Base-by-base conservation (phyloP, 2,888 invertebrate species). In the Coelopa pilipes region DNA sequence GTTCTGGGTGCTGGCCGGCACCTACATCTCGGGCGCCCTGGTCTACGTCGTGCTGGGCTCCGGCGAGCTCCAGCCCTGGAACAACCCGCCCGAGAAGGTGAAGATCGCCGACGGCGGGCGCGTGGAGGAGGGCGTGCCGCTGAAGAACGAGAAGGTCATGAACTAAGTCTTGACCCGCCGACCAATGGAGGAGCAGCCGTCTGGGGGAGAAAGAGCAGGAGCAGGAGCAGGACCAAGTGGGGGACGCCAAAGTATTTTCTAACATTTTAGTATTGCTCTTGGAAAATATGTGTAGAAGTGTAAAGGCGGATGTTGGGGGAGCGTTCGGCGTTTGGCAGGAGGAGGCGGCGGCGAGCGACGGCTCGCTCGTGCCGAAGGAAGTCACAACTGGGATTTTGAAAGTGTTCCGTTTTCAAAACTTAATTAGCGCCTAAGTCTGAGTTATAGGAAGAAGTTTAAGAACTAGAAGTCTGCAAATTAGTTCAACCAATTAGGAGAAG, bases 1-100 rank as follows among this genome's bases (percentile, higher is more conserved):
- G 0, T 96, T 96, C 87, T 93, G 93, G 90, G 93, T 95, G 67
- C 87, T 96, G 19, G 92, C 93, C 0, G 90, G 87, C 2, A 92
- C 93, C 0, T 96, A 96, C 85, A 86, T 91, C 0, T 82, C 89
- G 0, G 95, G 94, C 0, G 92, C 93, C 0, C 19, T 86, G 17
- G 83, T 89, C 3, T 93, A 90, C 81, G 81, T 89, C n/a, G 74
- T 90, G 12, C 89, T 93, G 73, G 92, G 92, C 7, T 89, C 89
- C 0, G 93, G 92, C 0, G 90, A 92, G 74, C 82, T 92, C 45
- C 93, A 90, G 79, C 82, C 88, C 47, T 90, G 90, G 90, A 90
- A 90, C 70, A 87, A 83, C 77, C 87, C 87, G 17, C 86, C 86
- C 60, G 88, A 87, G 72, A 82, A 80, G 50, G 83, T 80, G 45